Conservation (phyloP, 2,797 vertebrate species). For the Carapus acus region DNA sequence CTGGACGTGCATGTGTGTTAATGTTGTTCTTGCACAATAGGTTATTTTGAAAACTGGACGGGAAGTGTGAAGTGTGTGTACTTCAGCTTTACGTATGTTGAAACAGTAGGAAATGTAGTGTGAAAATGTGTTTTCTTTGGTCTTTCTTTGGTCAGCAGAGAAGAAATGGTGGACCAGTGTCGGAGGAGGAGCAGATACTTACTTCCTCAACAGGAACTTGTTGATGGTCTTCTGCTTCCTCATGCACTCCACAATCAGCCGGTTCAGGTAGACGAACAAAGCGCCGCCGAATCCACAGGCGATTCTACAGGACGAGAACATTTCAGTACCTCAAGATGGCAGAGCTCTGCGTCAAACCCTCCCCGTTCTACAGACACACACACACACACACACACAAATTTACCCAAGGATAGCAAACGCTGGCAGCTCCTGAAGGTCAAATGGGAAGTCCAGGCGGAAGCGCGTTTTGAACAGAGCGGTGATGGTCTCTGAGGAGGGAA, state of each 20-base stretch:
- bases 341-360: no score
- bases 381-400: conserved; percentile 45
- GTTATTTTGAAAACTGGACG: no score
- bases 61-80: no score
- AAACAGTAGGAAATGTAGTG: no score
- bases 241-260: conserved; percentile 97
- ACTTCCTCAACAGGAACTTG: conserved; percentile 98
- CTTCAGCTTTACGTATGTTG: no score
- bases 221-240: conserved; percentile 97
- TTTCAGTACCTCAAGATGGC: conserved; percentile 6
- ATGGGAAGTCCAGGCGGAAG: conserved; percentile 96
- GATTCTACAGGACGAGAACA: conserved; percentile 64
- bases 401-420: conserved; percentile 96
- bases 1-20: conserved; percentile 16
- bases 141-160: no score
- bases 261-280: conserved; percentile 94
- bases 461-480: conserved; percentile 98
- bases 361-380: no score
- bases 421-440: conserved; percentile 96
- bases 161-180: no score
- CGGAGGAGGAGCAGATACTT: conserved; percentile 52
- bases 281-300: conserved; percentile 94
- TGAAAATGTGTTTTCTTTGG: no score
- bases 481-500: conserved; percentile 84
- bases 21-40: no score